These are phyloP conservation scores for Leucophenga maculata DNA, from an alignment of 2,888 invertebrate genomes.

Conservation along the genomic window DNA sequence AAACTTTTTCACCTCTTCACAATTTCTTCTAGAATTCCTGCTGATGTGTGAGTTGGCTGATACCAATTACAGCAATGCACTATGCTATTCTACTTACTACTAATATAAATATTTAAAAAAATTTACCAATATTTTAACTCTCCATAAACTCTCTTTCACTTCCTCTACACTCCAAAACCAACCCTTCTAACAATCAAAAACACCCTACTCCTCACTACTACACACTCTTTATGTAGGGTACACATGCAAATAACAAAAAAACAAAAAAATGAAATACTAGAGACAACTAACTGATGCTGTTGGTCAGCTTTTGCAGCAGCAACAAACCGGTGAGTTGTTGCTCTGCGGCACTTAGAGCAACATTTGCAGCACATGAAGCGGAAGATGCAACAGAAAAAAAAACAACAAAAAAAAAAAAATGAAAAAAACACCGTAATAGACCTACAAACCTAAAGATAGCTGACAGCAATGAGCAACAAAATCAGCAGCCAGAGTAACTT, in stretches of 20 bases:
- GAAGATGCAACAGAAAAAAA: background rate
- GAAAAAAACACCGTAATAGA: conserved; percentile 57
- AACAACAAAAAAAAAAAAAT: background rate
- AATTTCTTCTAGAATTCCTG: too few species aligned
- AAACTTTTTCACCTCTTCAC: too few species aligned
- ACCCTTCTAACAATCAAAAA: too few species aligned
- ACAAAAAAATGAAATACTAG: background rate
- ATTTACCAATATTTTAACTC: too few species aligned
- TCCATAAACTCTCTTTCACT: too few species aligned
- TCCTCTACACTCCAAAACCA: too few species aligned
- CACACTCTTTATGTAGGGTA: too few species aligned
- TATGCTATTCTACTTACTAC: too few species aligned
- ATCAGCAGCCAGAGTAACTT: background rate
- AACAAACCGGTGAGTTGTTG: background rate
- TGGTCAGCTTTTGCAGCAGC: background rate
- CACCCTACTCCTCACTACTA: too few species aligned
- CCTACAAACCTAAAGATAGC: conserved; percentile 58
- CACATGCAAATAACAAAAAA: background rate
- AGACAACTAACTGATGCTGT: background rate
- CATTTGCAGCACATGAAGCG: background rate
- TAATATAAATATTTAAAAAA: too few species aligned
- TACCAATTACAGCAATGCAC: too few species aligned
- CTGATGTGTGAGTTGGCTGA: too few species aligned
- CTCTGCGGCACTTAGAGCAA: background rate
- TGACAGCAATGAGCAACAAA: conserved; percentile 3